Conservation (phyloP, 2,888 invertebrate species). For the Embidobia sp. region DNA sequence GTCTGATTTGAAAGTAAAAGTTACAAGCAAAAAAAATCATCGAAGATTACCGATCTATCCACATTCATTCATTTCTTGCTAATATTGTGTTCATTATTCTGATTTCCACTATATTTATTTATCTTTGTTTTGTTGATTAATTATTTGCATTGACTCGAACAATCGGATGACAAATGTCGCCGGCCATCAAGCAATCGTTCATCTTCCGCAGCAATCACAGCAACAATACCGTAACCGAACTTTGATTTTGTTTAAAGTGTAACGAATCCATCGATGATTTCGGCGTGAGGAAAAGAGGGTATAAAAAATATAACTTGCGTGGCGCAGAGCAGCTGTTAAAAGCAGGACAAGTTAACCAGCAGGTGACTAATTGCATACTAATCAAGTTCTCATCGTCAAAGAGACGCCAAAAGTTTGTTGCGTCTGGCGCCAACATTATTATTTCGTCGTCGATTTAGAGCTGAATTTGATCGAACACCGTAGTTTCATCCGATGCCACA, state of each 20-base stretch:
- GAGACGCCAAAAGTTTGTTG: constrained; percentile 74
- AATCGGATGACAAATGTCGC: too few relatives aligned
- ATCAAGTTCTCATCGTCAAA: constrained; percentile 75
- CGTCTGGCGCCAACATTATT: constrained; percentile 65
- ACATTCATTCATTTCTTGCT: constrained; percentile 19
- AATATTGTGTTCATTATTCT: background rate
- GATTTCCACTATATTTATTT: background rate
- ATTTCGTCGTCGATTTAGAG: constrained; percentile 52
- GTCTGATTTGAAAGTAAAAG: background rate
- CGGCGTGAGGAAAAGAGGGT: constrained; percentile 58
- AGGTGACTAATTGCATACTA: constrained; percentile 72
- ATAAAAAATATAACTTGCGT: constrained; percentile 59
- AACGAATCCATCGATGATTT: constrained; percentile 62
- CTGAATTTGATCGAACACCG: constrained; percentile 43
- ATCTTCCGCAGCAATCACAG: constrained; percentile 20
- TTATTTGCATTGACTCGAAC: too few relatives aligned
- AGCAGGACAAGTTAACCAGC: constrained; percentile 55
- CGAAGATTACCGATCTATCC: constrained; percentile 36
- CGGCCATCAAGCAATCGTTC: constrained; percentile 40
- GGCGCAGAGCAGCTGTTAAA: constrained; percentile 61
- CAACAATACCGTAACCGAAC: constrained; percentile 34
- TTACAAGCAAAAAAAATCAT: constrained; percentile 25
- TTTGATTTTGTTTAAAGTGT: constrained; percentile 65
- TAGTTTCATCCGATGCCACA: constrained; percentile 54
- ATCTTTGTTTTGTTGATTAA: background rate